A percentile compares a stretch with the other conserved stretches of the same genome.
Evolutionary conservation across 2,888 invertebrate genomes (phyloP).

Genomic region (Dysmachus trigonus): DNA sequence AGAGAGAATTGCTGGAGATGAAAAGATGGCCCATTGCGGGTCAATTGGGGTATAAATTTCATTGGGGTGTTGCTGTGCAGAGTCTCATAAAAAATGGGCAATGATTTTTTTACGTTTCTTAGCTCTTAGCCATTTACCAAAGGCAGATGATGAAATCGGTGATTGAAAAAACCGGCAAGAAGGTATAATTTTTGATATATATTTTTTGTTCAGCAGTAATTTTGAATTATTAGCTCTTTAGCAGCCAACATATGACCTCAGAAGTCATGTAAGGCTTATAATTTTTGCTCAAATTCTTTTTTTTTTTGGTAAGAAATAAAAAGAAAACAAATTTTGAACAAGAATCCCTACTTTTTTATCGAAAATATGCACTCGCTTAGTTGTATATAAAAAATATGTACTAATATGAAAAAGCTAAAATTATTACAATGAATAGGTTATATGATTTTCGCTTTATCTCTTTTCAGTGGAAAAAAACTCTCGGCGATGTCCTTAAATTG

Average conservation of each 20-base stretch:
- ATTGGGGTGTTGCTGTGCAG: not conserved
- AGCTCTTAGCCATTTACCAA: not conserved
- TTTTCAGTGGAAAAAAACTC: too few species aligned
- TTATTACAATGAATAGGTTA: too few species aligned
- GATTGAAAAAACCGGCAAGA: not conserved
- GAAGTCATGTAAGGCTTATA: too few species aligned
- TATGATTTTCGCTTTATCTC: too few species aligned
- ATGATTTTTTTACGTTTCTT: not conserved
- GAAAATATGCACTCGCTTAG: too few species aligned
- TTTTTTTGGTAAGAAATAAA: too few species aligned
- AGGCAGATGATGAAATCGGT: not conserved
- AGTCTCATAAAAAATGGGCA: not conserved
- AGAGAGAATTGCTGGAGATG: not conserved
- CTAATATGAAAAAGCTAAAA: too few species aligned
- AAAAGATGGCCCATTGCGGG: not conserved
- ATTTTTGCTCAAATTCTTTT: too few species aligned
- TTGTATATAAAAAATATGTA: too few species aligned
- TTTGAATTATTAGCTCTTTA: not conserved
- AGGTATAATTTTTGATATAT: not conserved
- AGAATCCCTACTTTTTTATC: too few species aligned
- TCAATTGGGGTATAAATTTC: slow-evolving; percentile 34
- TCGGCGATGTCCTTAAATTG: too few species aligned
- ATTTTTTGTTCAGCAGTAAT: not conserved
- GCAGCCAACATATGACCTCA: not conserved
- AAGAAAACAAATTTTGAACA: too few species aligned